Evolutionary conservation across 2,888 invertebrate genomes (phyloP).

Genomic region (Synanthedon andrenaeformis): DNA sequence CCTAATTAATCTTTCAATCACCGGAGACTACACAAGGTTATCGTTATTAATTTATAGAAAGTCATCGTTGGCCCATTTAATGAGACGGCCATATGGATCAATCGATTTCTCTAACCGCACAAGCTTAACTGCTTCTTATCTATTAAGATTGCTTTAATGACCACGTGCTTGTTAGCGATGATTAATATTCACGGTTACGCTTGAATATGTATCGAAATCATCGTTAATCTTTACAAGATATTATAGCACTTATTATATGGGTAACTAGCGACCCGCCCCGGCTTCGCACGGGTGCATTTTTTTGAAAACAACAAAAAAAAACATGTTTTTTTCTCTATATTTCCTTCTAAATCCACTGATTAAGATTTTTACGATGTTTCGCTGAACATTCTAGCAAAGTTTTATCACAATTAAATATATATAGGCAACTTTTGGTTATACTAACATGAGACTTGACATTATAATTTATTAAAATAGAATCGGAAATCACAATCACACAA

Average conservation of each 20-base stretch:
- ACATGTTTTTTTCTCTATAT: no score
- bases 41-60: conserved; percentile 70
- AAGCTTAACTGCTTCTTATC: conserved; percentile 35
- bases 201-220: conserved; percentile 42
- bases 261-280: conserved; percentile 9
- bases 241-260: conserved; percentile 57
- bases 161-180: conserved; percentile 63
- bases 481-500: conserved; percentile 50
- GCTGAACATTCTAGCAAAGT: no score
- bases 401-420: no score
- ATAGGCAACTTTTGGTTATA: no score
- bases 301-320: no score
- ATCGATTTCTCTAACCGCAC: conserved; percentile 32
- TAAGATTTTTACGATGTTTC: no score
- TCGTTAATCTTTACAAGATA: conserved; percentile 37
- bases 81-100: conserved; percentile 61
- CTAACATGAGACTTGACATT: no score
- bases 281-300: no score
- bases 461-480: conserved; percentile 9
- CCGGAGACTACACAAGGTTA: conserved; percentile 38
- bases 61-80: conserved; percentile 64
- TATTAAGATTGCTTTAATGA: conserved; percentile 58
- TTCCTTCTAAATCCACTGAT: no score
- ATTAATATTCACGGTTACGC: conserved; percentile 50
- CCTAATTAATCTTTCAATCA: conserved; percentile 62